A percentile compares a stretch with the other conserved stretches of the same genome.
Evolutionary conservation across 2,888 invertebrate genomes (phyloP).

Genomic region (Acleris literana): DNA sequence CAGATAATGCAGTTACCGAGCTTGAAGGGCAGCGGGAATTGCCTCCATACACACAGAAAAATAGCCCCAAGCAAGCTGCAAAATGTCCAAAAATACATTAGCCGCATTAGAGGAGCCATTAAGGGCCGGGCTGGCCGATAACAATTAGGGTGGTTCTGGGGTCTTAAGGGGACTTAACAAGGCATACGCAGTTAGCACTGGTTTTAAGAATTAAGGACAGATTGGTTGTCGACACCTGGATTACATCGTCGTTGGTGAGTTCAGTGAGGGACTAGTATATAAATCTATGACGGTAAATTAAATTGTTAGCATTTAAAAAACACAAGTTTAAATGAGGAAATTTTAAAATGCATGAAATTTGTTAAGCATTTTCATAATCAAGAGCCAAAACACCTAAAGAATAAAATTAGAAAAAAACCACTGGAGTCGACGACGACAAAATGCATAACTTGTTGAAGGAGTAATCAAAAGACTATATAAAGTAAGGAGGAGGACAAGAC

Average conservation of each 20-base stretch:
- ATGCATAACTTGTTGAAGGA: slow-evolving; percentile 83
- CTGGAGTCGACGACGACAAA: slow-evolving; percentile 72
- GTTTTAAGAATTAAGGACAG: slow-evolving; percentile 57
- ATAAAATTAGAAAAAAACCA: slow-evolving; percentile 48
- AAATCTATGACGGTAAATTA: too few species aligned
- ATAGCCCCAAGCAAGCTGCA: slow-evolving; percentile 81
- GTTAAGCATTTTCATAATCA: too few species aligned
- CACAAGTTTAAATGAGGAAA: too few species aligned
- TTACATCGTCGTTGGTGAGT: neutral
- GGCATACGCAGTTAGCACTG: slow-evolving; percentile 70
- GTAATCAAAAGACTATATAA: slow-evolving; percentile 84
- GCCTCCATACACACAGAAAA: slow-evolving; percentile 79
- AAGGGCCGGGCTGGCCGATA: slow-evolving; percentile 76
- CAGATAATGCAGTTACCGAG: slow-evolving; percentile 79
- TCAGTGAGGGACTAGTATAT: too few species aligned
- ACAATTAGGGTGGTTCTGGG: slow-evolving; percentile 80
- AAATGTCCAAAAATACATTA: slow-evolving; percentile 83
- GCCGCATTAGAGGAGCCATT: slow-evolving; percentile 81
- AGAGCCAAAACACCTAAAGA: neutral
- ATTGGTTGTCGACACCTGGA: slow-evolving; percentile 19
- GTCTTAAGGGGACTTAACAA: slow-evolving; percentile 79
- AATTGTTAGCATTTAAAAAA: too few species aligned
- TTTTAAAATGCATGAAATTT: too few species aligned
- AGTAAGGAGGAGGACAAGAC: slow-evolving; percentile 79
- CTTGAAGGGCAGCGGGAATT: slow-evolving; percentile 63